Percentiles rank a stretch among this genome's conserved stretches.
These are phyloP conservation scores for Cryptus armator DNA, from an alignment of 2,888 invertebrate genomes.

Conservation along the genomic window DNA sequence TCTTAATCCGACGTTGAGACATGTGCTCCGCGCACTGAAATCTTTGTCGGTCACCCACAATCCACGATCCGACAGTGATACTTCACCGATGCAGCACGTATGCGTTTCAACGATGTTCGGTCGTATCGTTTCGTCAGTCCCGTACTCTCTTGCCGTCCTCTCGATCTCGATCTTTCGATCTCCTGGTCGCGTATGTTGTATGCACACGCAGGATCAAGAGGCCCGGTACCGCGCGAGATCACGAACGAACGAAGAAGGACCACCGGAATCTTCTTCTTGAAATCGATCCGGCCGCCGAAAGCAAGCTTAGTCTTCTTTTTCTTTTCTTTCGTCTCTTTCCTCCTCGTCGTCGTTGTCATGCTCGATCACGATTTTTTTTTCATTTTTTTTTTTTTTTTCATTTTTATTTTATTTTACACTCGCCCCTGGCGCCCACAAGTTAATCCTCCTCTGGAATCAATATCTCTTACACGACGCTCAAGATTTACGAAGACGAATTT, in stretches of 20 bases:
- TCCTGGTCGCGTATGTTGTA: neutral
- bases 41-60: conserved; percentile 67
- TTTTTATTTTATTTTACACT: conserved; percentile 47
- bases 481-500: conserved; percentile 11
- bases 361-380: conserved; percentile 38
- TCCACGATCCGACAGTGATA: conserved; percentile 36
- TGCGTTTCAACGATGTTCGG: conserved; percentile 54
- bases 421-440: conserved; percentile 47
- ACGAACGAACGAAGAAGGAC: conserved; percentile 52
- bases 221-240: conserved; percentile 46
- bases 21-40: conserved; percentile 60
- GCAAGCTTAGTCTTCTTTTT: conserved; percentile 39
- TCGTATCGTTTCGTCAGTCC: conserved; percentile 65
- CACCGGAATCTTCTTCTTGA: conserved; percentile 69
- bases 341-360: conserved; percentile 39
- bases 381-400: conserved; percentile 10
- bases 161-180: conserved; percentile 38
- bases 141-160: conserved; percentile 63
- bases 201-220: neutral
- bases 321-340: conserved; percentile 28
- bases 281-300: conserved; percentile 69
- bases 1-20: conserved; percentile 77
- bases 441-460: conserved; percentile 60
- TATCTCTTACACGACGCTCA: conserved; percentile 28
- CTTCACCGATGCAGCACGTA: conserved; percentile 47